A percentile compares a stretch with the other conserved stretches of the same genome.
Conservation (phyloP, 2,888 invertebrate species). For the Anaspis maculata region DNA sequence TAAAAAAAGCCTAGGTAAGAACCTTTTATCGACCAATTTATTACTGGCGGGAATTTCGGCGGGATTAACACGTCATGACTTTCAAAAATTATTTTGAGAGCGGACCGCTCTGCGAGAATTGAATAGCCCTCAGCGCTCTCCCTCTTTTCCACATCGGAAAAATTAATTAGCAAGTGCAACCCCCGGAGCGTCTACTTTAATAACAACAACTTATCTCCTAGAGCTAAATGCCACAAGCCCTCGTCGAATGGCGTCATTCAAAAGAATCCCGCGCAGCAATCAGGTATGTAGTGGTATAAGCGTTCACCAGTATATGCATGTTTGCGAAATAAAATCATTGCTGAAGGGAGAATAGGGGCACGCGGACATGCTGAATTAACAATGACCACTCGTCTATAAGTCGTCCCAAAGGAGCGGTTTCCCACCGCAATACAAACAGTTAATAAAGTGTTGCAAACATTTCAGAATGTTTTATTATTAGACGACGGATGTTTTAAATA, state of each 20-base stretch:
- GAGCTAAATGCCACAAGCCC: too few relatives aligned
- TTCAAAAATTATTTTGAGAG: slow-evolving; percentile 10
- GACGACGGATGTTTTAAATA: slow-evolving; percentile 22
- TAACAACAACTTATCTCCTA: too few relatives aligned
- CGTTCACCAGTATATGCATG: too few relatives aligned
- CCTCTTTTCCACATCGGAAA: not conserved
- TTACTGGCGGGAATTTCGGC: slow-evolving; percentile 26
- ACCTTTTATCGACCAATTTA: slow-evolving; percentile 39
- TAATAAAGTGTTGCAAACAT: slow-evolving; percentile 29
- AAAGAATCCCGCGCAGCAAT: too few relatives aligned
- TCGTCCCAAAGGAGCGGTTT: slow-evolving; percentile 30
- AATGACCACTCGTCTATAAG: slow-evolving; percentile 33
- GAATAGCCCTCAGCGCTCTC: not conserved
- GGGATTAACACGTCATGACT: slow-evolving; percentile 27
- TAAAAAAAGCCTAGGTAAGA: slow-evolving; percentile 42
- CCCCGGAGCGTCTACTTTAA: too few relatives aligned
- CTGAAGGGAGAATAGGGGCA: too few relatives aligned
- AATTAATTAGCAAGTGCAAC: slow-evolving; percentile 1
- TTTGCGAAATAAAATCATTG: too few relatives aligned
- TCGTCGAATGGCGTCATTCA: too few relatives aligned
- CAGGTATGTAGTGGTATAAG: too few relatives aligned
- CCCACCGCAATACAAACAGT: slow-evolving; percentile 24
- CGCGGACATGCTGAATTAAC: slow-evolving; percentile 32
- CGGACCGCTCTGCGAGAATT: slow-evolving; percentile 1
- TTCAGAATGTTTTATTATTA: slow-evolving; percentile 27